Evolutionary conservation across 2,797 vertebrate genomes (phyloP).

Genomic region (Bryconaethiops microstoma): DNA sequence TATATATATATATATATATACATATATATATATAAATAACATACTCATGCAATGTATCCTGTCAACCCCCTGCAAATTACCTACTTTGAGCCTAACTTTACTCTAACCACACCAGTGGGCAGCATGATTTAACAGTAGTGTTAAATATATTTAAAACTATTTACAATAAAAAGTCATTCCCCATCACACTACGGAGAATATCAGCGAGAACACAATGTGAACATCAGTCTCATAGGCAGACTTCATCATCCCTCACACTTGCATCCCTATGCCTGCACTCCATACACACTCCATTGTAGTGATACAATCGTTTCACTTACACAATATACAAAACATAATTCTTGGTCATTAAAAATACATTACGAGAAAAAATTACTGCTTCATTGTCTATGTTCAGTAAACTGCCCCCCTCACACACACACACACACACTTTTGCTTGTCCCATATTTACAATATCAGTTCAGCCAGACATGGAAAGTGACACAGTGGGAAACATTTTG

Average conservation of each 20-base stretch:
- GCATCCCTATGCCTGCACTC: constrained; percentile 38
- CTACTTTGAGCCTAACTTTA: constrained; percentile 38
- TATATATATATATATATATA: too few relatives aligned
- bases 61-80: constrained; percentile 31
- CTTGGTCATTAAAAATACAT: constrained; percentile 72
- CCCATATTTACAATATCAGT: constrained; percentile 56
- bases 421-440: background rate
- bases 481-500: constrained; percentile 48
- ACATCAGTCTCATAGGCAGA: constrained; percentile 69
- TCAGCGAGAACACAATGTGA: constrained; percentile 55
- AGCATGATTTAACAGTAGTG: constrained; percentile 46
- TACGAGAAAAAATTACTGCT: constrained; percentile 58
- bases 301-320: constrained; percentile 65
- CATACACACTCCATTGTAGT: constrained; percentile 42
- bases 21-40: background rate
- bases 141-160: constrained; percentile 60
- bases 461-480: constrained; percentile 38
- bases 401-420: constrained; percentile 31
- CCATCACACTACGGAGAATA: constrained; percentile 53
- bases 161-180: constrained; percentile 60
- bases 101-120: constrained; percentile 49
- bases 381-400: constrained; percentile 50
- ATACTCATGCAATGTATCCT: constrained; percentile 58
- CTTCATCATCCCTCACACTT: constrained; percentile 65
- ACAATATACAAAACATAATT: constrained; percentile 74